Evolutionary conservation across 2,888 invertebrate genomes (phyloP).

Genomic region (Argyresthia goedartella): DNA sequence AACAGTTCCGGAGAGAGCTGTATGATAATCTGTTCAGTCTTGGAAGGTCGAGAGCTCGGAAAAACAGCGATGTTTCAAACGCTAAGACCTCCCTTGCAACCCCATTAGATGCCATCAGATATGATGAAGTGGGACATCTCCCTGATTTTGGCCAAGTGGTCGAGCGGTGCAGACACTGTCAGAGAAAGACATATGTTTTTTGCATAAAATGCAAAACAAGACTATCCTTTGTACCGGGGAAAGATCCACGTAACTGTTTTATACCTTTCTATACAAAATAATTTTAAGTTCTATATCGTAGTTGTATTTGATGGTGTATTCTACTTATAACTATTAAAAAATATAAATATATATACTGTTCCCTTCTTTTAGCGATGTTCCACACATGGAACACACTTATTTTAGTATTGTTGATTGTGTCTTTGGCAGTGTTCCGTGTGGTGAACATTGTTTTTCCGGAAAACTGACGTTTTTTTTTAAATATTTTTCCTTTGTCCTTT

Average conservation of each 20-base stretch:
- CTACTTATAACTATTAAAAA: background rate
- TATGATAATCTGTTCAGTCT: background rate
- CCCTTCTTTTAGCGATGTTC: background rate
- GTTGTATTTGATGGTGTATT: background rate
- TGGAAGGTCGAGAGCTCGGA: too few relatives aligned
- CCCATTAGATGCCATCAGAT: background rate
- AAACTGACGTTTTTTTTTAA: background rate
- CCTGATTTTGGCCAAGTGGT: background rate
- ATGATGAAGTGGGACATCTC: background rate
- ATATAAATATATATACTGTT: background rate
- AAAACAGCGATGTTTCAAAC: too few relatives aligned
- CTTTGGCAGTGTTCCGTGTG: background rate
- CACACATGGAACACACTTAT: background rate
- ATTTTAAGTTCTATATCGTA: background rate
- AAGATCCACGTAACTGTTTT: background rate
- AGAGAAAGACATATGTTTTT: background rate
- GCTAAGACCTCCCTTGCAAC: too few relatives aligned
- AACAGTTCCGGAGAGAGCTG: background rate
- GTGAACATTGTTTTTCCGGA: background rate
- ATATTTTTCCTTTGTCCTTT: background rate
- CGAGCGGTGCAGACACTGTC: background rate
- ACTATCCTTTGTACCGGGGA: background rate
- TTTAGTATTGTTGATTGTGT: background rate
- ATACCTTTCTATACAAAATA: background rate
- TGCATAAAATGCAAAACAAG: background rate